Conservation (phyloP, 2,797 vertebrate genomes). For the Leptoclinus maculatus region DNA sequence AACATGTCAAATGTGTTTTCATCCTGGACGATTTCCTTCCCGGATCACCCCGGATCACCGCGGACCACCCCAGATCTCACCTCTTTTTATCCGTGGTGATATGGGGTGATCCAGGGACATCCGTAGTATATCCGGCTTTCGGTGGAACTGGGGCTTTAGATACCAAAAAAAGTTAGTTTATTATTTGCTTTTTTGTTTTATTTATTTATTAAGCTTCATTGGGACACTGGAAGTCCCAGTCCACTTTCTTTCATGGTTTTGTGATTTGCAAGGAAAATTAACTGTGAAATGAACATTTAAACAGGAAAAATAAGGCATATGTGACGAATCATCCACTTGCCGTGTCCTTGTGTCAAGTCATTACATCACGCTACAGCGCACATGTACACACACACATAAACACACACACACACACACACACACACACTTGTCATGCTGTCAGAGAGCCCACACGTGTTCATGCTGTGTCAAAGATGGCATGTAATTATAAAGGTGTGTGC, state of each 20-base stretch:
- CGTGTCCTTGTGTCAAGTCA: constrained; percentile 58
- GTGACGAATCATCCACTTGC: constrained; percentile 46
- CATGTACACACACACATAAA: not conserved
- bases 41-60: too few relatives aligned
- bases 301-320: constrained; percentile 5
- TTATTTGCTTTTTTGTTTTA: not conserved
- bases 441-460: constrained; percentile 11
- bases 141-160: too few relatives aligned
- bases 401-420: constrained; percentile 14
- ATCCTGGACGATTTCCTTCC: too few relatives aligned
- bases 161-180: not conserved
- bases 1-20: too few relatives aligned
- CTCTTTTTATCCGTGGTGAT: too few relatives aligned
- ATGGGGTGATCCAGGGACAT: too few relatives aligned
- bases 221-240: constrained; percentile 14
- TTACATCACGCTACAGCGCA: not conserved
- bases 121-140: too few relatives aligned
- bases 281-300: constrained; percentile 53
- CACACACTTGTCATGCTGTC: constrained; percentile 37
- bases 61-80: too few relatives aligned
- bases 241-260: constrained; percentile 23
- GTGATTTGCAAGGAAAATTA: constrained; percentile 38
- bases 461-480: constrained; percentile 26
- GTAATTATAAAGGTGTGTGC: constrained; percentile 42
- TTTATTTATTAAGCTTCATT: not conserved